Evolutionary conservation across 2,888 invertebrate species (phyloP).

Genomic region (Trimorus sp.): DNA sequence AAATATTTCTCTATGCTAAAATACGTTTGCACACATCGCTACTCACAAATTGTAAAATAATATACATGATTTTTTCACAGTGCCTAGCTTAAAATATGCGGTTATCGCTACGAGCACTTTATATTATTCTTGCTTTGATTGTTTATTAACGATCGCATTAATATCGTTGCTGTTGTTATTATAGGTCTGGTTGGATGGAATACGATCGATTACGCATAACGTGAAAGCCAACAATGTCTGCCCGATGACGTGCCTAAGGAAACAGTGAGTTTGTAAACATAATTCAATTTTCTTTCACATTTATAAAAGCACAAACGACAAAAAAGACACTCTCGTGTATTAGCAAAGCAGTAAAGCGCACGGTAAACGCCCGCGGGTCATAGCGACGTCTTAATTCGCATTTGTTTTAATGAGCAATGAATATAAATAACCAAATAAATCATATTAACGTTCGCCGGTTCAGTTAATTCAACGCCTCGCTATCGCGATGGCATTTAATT

Average conservation of each 20-base stretch:
- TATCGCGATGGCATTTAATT: slow-evolving; percentile 6
- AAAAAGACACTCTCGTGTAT: neutral
- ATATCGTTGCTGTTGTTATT: slow-evolving; percentile 29
- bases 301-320: slow-evolving; percentile 4
- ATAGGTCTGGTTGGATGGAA: slow-evolving; percentile 97
- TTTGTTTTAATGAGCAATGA: slow-evolving; percentile 27
- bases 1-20: too few species aligned
- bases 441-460: slow-evolving; percentile 1
- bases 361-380: neutral
- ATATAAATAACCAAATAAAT: slow-evolving; percentile 15
- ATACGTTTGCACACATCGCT: too few species aligned
- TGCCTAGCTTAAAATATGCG: too few species aligned
- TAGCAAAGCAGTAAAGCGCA: slow-evolving; percentile 17
- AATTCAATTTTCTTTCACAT: slow-evolving; percentile 26
- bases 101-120: too few species aligned
- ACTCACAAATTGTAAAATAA: too few species aligned
- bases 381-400: slow-evolving; percentile 10
- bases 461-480: neutral
- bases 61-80: too few species aligned
- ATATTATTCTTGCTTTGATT: too few species aligned
- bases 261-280: slow-evolving; percentile 93
- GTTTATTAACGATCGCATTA: too few species aligned
- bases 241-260: slow-evolving; percentile 98
- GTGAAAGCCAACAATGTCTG: slow-evolving; percentile 99
- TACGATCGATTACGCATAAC: slow-evolving; percentile 98